These are phyloP conservation scores for Ptychobarbus kaznakovi DNA, from an alignment of 2,797 vertebrate species.

Conservation along the genomic window DNA sequence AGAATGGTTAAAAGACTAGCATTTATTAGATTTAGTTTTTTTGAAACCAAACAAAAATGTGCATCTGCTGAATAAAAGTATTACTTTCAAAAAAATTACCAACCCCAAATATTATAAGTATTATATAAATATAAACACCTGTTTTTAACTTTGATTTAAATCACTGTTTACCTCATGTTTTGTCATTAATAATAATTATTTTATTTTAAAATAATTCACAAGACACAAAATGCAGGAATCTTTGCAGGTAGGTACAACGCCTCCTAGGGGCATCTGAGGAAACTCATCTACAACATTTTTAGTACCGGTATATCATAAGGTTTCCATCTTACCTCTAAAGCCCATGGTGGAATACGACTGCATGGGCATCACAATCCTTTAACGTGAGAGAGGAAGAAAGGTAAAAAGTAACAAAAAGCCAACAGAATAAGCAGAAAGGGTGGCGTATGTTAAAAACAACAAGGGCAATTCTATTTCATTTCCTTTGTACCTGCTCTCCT, in stretches of 20 bases:
- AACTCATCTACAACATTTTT: not conserved
- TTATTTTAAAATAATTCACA: not conserved
- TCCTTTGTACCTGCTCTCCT: constrained; percentile 87
- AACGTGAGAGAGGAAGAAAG: not conserved
- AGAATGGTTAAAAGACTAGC: not conserved
- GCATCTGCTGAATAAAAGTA: not conserved
- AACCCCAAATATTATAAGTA: not conserved
- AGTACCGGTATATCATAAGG: not conserved
- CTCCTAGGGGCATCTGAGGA: not conserved
- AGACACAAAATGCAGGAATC: not conserved
- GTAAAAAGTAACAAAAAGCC: not conserved
- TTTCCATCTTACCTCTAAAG: constrained; percentile 83
- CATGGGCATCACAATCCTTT: constrained; percentile 88
- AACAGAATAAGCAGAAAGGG: not conserved
- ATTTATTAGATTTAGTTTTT: not conserved
- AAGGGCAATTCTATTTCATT: not conserved
- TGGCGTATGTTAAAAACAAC: not conserved
- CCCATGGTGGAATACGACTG: constrained; percentile 87
- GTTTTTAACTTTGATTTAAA: not conserved
- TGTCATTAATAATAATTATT: not conserved
- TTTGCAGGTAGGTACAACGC: not conserved
- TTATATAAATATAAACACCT: too few species aligned
- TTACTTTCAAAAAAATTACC: not conserved
- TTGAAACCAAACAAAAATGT: not conserved
- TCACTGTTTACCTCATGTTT: not conserved